A percentile compares a stretch with the other conserved stretches of the same genome.
Conservation (phyloP, 2,113 vertebrate genomes). For the Pandion haliaetus region DNA sequence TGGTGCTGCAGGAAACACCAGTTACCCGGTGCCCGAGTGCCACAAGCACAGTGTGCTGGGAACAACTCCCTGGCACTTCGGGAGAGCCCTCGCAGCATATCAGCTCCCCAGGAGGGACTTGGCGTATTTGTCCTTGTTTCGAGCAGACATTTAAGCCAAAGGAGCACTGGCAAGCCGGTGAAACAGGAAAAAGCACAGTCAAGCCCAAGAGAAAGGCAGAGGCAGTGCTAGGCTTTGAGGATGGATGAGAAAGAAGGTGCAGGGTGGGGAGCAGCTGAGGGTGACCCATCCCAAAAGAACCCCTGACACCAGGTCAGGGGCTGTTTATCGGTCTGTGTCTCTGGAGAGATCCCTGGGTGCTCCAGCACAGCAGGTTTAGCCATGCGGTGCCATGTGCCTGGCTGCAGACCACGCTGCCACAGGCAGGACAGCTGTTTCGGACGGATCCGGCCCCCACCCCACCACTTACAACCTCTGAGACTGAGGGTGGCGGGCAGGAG, state of each 20-base stretch:
- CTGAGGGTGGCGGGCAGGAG: neutral
- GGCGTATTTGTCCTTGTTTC: neutral
- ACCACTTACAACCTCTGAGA: neutral
- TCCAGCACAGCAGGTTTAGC: rapidly evolving
- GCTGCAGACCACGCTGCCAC: too few relatives aligned
- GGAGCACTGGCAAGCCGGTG: neutral
- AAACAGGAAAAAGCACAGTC: neutral
- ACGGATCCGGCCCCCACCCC: rapidly evolving
- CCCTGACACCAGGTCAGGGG: neutral
- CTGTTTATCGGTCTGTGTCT: neutral
- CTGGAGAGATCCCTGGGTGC: neutral
- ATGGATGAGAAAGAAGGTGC: neutral
- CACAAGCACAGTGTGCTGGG: neutral
- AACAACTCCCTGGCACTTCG: neutral
- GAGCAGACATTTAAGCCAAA: neutral
- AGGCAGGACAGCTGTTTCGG: neutral
- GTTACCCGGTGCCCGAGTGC: neutral
- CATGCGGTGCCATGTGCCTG: rapidly evolving
- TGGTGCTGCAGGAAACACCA: neutral
- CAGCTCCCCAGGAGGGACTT: neutral
- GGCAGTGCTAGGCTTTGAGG: neutral
- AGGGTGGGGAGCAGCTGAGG: neutral
- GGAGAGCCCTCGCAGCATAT: neutral
- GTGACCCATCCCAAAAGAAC: neutral
- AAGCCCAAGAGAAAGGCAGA: neutral